A percentile compares a stretch with the other conserved stretches of the same genome.
Conservation (phyloP, 2,113 vertebrate genomes). For the Alosa alosa region DNA sequence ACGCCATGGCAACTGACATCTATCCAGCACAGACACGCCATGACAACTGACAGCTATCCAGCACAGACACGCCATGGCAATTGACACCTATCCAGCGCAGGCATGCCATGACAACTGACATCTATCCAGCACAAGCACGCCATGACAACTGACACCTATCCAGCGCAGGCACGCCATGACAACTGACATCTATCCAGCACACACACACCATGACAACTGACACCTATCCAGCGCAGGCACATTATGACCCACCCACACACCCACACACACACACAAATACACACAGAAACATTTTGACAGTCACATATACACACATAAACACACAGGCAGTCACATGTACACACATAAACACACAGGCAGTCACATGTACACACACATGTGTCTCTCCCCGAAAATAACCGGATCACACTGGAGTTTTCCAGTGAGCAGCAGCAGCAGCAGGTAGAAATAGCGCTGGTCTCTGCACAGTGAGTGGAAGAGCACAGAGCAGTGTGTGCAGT, state of each 20-base stretch:
- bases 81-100: background rate
- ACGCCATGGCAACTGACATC: conserved; percentile 10
- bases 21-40: background rate
- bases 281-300: background rate
- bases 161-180: too few relatives aligned
- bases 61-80: background rate
- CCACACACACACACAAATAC: background rate
- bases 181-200: background rate
- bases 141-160: too few relatives aligned
- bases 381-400: too few relatives aligned
- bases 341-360: too few relatives aligned
- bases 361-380: too few relatives aligned
- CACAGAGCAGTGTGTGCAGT: background rate
- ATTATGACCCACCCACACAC: background rate
- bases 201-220: background rate
- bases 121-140: too few relatives aligned
- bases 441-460: too few relatives aligned
- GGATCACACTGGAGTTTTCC: too few relatives aligned
- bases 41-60: background rate
- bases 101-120: too few relatives aligned
- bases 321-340: too few relatives aligned
- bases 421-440: background rate
- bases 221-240: background rate
- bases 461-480: background rate
- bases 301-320: background rate